phyloP scores from a whole-genome alignment of 1,140 invertebrate species.

The Pseudomyrmex cubaensis region DNA sequence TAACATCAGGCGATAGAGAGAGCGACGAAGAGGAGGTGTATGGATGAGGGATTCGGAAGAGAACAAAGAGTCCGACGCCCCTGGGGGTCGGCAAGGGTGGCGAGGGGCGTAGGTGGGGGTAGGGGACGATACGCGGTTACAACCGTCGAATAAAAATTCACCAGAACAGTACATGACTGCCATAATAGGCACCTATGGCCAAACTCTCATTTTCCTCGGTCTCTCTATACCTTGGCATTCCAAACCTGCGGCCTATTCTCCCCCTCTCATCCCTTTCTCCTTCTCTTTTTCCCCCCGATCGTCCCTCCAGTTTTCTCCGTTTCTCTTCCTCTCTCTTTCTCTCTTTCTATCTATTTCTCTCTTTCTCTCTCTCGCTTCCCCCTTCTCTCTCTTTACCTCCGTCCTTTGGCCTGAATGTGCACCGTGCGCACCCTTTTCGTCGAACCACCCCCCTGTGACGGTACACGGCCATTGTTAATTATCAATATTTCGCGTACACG shows the following conservation, averaged over 20 bases:
- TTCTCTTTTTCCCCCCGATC: conserved; percentile 22
- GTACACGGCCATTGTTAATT: conserved; percentile 84
- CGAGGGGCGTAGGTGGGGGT: conserved; percentile 50
- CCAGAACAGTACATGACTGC: conserved; percentile 76
- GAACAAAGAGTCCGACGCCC: conserved; percentile 79
- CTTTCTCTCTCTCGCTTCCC: conserved; percentile 31
- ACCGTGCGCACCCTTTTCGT: conserved; percentile 65
- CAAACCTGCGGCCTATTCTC: conserved; percentile 67
- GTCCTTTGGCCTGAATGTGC: conserved; percentile 63
- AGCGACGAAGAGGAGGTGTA: conserved; percentile 50
- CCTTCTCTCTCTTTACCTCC: conserved; percentile 24
- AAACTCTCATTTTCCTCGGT: conserved; percentile 72
- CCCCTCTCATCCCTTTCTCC: conserved; percentile 51
- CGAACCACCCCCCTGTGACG: conserved; percentile 69
- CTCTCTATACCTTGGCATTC: conserved; percentile 75
- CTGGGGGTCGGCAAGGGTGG: conserved; percentile 63
- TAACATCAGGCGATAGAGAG: conserved; percentile 56
- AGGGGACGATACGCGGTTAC: conserved; percentile 74
- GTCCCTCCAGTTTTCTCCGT: conserved; percentile 16
- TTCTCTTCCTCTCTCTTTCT: conserved; percentile 37
- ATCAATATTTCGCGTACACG: conserved; percentile 83
- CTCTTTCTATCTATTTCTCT: conserved; percentile 26
- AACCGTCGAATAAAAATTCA: conserved; percentile 82
- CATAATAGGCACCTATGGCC: conserved; percentile 74
- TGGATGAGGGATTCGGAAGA: conserved; percentile 71